Evolutionary conservation across 2,888 invertebrate species (phyloP), one percentile per base, ranked within the genome.

Genomic region (Eristalis arbustorum): DNA sequence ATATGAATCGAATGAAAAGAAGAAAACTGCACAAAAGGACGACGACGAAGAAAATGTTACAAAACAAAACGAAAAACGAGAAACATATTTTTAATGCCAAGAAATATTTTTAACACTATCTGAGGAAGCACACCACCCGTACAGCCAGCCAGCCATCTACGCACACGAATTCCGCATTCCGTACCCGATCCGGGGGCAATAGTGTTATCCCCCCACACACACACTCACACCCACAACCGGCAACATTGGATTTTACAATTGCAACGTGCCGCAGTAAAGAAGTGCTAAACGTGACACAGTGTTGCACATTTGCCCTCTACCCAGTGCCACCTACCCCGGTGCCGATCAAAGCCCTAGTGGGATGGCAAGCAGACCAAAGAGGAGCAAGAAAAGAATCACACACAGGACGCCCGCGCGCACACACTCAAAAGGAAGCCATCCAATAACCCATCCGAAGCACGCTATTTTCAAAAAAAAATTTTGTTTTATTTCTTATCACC

Each of bases 281-380:
- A 83, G 76, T 88, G 75, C 78, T 79, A 77, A 87, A 88, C 88
- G 88, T 88, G 88, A 87, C 87, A 87, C 79, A 87, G 85, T 88
- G 85, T 88, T 87, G 87, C 87, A 88, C 83, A 80, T 87, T 87
- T 63, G 67, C 79, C 83, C 67, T 25, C 59, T 13, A 3, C 13
- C 56, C 18, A 13, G 10, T 31, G 23, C 59, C 25, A 25, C 5
- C 25, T 25, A 28, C 25, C 25, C 5, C 5, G 18, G 25, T n/a
- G 59, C 67, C 75, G 34, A 64, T 34, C 14, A 37, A 61, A 11
- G 61, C 49, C 34, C 61, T 6, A 57, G 59, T 66, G 66, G 28
- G 23, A 57, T 71, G 28, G 61, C 75, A 42, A 75, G 5, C 49
- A 14, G 18, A 11, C 22, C 14, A 34, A 31, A 71, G 68, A 40